Evolutionary conservation across 2,888 invertebrate genomes (phyloP).

Genomic region (Epirrita christyi): DNA sequence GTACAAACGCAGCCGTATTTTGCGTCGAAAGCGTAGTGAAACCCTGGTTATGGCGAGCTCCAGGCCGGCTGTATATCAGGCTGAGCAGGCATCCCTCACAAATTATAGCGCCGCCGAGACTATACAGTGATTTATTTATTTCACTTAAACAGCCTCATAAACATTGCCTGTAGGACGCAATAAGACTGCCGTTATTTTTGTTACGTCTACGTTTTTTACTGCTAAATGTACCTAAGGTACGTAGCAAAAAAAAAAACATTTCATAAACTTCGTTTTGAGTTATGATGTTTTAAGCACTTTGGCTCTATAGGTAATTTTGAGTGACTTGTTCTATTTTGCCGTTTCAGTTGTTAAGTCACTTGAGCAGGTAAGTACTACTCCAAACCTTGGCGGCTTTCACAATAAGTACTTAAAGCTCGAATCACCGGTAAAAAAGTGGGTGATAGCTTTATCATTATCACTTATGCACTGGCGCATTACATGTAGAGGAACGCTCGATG

Average conservation of each 20-base stretch:
- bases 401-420: too few relatives aligned
- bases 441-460: too few relatives aligned
- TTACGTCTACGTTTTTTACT: constrained; percentile 6
- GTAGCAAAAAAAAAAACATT: background rate
- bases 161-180: constrained; percentile 44
- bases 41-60: constrained; percentile 41
- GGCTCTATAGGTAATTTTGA: too few relatives aligned
- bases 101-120: constrained; percentile 59
- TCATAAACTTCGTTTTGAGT: too few relatives aligned
- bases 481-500: too few relatives aligned
- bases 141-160: constrained; percentile 73
- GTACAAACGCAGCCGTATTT: constrained; percentile 6
- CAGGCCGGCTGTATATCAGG: constrained; percentile 60
- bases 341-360: too few relatives aligned
- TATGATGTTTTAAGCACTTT: too few relatives aligned
- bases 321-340: too few relatives aligned
- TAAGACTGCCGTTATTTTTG: constrained; percentile 26
- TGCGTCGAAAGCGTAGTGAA: constrained; percentile 41
- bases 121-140: constrained; percentile 74
- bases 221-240: background rate
- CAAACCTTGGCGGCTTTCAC: too few relatives aligned
- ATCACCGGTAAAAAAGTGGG: too few relatives aligned
- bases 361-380: too few relatives aligned
- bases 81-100: constrained; percentile 61
- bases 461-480: too few relatives aligned